Conservation (phyloP, 2,888 invertebrate species). For the Dromius quadrimaculatus region DNA sequence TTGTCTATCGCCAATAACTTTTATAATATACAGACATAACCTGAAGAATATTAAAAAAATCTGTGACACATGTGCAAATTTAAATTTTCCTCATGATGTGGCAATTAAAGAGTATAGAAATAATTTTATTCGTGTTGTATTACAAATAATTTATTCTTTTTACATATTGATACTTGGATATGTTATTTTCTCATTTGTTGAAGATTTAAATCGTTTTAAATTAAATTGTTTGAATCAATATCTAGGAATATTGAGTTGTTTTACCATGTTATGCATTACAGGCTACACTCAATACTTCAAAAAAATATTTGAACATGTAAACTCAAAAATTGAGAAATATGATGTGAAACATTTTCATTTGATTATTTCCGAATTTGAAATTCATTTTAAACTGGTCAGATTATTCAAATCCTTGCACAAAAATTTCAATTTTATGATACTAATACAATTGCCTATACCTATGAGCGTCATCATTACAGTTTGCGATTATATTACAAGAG, state of each 20-base stretch:
- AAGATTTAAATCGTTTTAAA: not conserved
- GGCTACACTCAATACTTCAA: slow-evolving; percentile 11
- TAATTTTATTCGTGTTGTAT: not conserved
- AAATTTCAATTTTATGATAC: not conserved
- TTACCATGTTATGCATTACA: not conserved
- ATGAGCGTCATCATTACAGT: not conserved
- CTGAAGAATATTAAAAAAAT: not conserved
- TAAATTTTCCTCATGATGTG: slow-evolving; percentile 11
- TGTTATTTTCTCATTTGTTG: not conserved
- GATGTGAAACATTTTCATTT: not conserved
- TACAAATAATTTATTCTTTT: not conserved
- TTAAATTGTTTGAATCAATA: slow-evolving; percentile 14
- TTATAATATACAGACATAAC: not conserved
- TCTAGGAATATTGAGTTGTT: not conserved
- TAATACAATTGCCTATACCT: not conserved
- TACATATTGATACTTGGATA: not conserved
- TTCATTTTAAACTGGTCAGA: slow-evolving; percentile 8
- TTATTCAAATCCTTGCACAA: not conserved
- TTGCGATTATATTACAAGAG: not conserved
- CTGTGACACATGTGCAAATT: not conserved
- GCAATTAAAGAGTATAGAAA: not conserved
- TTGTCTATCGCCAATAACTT: not conserved
- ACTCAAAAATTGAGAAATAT: not conserved
- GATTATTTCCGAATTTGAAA: not conserved
- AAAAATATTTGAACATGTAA: not conserved